Evolutionary conservation across 2,888 invertebrate genomes (phyloP).

Genomic region (Metellina segmentata): DNA sequence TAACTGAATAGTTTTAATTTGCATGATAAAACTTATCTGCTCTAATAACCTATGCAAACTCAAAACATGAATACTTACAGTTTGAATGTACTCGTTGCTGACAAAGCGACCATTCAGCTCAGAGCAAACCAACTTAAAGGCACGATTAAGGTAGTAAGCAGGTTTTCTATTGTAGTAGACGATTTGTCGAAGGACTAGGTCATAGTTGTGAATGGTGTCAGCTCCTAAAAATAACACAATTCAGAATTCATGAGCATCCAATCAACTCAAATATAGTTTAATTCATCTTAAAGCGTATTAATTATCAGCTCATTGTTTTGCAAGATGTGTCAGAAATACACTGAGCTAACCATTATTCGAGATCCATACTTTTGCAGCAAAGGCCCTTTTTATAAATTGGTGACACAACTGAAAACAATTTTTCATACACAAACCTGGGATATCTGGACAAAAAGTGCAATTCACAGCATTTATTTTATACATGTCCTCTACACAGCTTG

Average conservation of each 20-base stretch:
- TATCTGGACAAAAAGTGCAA: no score
- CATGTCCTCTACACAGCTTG: no score
- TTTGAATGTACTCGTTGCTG: conserved; percentile 97
- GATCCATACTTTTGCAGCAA: no score
- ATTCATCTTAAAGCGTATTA: background rate
- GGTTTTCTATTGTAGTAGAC: conserved; percentile 96
- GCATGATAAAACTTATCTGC: background rate
- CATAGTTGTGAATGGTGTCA: conserved; percentile 78
- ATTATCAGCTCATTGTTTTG: no score
- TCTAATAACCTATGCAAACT: background rate
- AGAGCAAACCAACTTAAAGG: conserved; percentile 96
- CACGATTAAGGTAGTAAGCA: conserved; percentile 95
- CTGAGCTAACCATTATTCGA: no score
- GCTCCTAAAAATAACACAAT: conserved; percentile 77
- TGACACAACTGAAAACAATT: no score
- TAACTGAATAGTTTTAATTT: background rate
- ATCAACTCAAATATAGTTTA: background rate
- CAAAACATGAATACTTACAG: conserved; percentile 83
- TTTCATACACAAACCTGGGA: no score
- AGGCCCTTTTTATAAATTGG: no score
- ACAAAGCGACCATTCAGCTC: conserved; percentile 95
- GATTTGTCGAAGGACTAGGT: conserved; percentile 83
- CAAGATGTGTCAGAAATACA: no score
- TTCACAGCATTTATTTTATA: no score
- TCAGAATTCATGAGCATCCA: background rate